phyloP scores from a whole-genome alignment of 2,113 vertebrate species.

The Beaufortia kweichowensis region DNA sequence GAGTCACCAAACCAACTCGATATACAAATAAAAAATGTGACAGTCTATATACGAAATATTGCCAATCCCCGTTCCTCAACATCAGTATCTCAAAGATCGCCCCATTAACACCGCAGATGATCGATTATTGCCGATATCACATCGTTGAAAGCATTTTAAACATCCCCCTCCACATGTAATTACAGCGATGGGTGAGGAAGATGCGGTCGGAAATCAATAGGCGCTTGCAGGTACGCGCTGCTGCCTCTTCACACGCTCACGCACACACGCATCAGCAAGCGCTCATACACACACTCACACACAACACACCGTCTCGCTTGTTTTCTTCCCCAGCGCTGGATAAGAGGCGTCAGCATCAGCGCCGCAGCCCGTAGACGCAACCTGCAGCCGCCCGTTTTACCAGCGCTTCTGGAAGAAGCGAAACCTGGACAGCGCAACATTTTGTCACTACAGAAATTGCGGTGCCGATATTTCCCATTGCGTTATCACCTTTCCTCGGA shows the following conservation, averaged over 20 bases:
- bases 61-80: not conserved
- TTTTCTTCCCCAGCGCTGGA: conserved; percentile 47
- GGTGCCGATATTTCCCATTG: conserved; percentile 73
- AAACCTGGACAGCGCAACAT: conserved; percentile 57
- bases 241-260: conserved; percentile 60
- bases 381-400: conserved; percentile 46
- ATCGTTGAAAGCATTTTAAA: conserved; percentile 37
- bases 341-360: conserved; percentile 40
- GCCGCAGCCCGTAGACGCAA: conserved; percentile 38
- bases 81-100: conserved; percentile 3
- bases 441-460: conserved; percentile 68
- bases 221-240: conserved; percentile 70
- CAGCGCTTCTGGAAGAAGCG: conserved; percentile 44
- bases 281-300: conserved; percentile 50
- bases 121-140: conserved; percentile 34
- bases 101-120: conserved; percentile 24
- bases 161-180: conserved; percentile 51
- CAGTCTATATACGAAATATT: not conserved
- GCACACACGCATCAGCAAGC: conserved; percentile 54
- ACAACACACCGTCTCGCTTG: conserved; percentile 58
- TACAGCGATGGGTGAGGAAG: conserved; percentile 51
- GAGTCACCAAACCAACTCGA: not conserved
- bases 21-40: not conserved
- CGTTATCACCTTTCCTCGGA: conserved; percentile 72
- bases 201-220: conserved; percentile 71